Evolutionary conservation across 2,797 vertebrate genomes (phyloP).

Genomic region (Chelon auratus): DNA sequence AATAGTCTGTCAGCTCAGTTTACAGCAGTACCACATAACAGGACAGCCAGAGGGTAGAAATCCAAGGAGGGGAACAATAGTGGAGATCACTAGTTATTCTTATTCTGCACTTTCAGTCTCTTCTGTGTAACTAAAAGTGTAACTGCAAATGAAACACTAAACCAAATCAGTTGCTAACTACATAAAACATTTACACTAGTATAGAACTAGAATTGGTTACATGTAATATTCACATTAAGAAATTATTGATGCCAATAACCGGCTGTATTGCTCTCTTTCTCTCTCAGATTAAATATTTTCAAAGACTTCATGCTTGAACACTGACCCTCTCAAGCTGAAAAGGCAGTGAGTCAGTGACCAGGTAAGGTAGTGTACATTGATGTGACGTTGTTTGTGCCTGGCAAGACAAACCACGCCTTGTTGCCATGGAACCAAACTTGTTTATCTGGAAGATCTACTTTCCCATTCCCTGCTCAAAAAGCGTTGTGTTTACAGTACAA

Average conservation of each 20-base stretch:
- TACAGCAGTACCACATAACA: conserved; percentile 56
- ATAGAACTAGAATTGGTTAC: too few relatives aligned
- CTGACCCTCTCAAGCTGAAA: conserved; percentile 23
- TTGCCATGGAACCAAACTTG: conserved; percentile 66
- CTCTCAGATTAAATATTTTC: background rate
- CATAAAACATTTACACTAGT: background rate
- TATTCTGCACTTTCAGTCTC: conserved; percentile 2
- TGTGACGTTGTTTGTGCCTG: conserved; percentile 4
- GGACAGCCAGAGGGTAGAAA: conserved; percentile 56
- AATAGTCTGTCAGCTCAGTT: conserved; percentile 59
- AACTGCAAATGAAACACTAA: background rate
- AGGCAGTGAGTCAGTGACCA: conserved; percentile 31
- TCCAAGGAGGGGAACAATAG: conserved; percentile 39
- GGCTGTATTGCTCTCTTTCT: too few relatives aligned
- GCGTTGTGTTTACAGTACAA: conserved; percentile 48
- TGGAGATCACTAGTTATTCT: conserved; percentile 20
- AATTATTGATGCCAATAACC: too few relatives aligned
- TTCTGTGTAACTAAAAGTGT: background rate
- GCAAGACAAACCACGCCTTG: conserved; percentile 54
- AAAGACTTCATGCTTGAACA: conserved; percentile 16
- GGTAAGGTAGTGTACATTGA: conserved; percentile 12
- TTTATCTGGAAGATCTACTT: conserved; percentile 68
- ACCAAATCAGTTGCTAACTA: background rate
- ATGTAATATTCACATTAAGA: too few relatives aligned
- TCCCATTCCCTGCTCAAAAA: conserved; percentile 13